Evolutionary conservation across 2,113 vertebrate species (phyloP), one percentile per base, ranked within the genome.

Genomic region (Xiphias gladius): DNA sequence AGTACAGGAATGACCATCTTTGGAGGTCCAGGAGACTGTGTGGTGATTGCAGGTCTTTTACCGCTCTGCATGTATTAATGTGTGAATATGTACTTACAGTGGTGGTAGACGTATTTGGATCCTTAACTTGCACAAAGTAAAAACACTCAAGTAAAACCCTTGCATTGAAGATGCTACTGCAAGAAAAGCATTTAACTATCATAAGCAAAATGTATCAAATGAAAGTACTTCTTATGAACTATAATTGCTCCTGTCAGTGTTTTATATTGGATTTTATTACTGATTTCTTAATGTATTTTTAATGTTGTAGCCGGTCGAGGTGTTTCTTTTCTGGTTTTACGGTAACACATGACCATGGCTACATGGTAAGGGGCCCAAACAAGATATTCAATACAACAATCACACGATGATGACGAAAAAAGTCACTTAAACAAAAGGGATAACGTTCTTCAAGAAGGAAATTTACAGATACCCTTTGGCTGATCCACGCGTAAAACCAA

Each of bases 1-100:
- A 82, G 66, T 8, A 12, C 57, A 59, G 32, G 9, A 55, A 30
- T 14, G 4, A 52, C 74, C 81, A 86, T 84, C 59, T 86, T 78
- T 71, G 64, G 84, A 62, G 17, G 30, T 81, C 63, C 12, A 57
- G 13, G 24, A 63, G 28, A 59, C 39, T 7, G 14, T 57, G 48
- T 30, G 39, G 43, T 35, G 30, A 65, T 39, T 50, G 66, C 41
- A 7, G n/a, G 2, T 20, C 9, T 76, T 71, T 77, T 32, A 46
- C 14, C 57, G n/a, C 19, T 54, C 13, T 50, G 52, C 6, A 54
- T 54, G 32, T 30, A 24, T 55, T 30, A 54, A 28, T 30, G 43
- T 46, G 16, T 35, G 3, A 66, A 71, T 28, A 35, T 66, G 39
- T 61, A 46, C 59, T 59, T 35, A 52, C 9, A 61, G 16, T 5